These are phyloP conservation scores for Mus pahari DNA, from an alignment of 2,113 vertebrate species.

Conservation along the genomic window DNA sequence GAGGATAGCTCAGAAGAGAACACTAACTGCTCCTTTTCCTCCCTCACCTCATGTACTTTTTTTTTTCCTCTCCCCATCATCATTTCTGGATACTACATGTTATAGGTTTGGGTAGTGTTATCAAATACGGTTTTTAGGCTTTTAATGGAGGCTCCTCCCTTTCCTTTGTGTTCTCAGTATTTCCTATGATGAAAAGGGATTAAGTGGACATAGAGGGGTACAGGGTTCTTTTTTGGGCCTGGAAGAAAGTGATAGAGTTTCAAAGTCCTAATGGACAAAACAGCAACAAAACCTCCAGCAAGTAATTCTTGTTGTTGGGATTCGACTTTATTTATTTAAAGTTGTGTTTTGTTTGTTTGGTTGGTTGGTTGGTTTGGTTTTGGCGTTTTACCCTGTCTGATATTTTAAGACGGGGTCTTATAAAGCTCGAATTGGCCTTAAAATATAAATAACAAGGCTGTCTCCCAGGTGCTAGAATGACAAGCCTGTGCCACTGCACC, in stretches of 20 bases:
- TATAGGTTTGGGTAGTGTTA: slow-evolving; percentile 20
- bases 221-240: not conserved
- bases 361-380: no score
- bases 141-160: not conserved
- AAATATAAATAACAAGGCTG: not conserved
- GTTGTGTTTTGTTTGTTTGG: not conserved
- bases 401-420: not conserved
- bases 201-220: not conserved
- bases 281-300: not conserved
- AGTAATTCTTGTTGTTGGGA: not conserved
- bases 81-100: not conserved
- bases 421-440: not conserved
- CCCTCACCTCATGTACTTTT: not conserved
- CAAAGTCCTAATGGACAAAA: slow-evolving; percentile 35
- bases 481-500: not conserved
- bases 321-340: slow-evolving; percentile 51
- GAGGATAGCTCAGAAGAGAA: not conserved
- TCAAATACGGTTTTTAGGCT: not conserved
- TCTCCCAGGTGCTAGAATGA: not conserved
- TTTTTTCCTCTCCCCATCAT: not conserved
- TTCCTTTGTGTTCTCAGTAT: slow-evolving; percentile 40
- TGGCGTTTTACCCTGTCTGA: not conserved
- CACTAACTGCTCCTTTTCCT: not conserved
- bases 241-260: slow-evolving; percentile 31
- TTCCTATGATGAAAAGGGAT: not conserved